Percentiles rank a stretch among this genome's conserved stretches.
These are phyloP conservation scores for Palythoa grandiflora DNA, from an alignment of 92 coral and sea anemone genomes.

Conservation along the genomic window DNA sequence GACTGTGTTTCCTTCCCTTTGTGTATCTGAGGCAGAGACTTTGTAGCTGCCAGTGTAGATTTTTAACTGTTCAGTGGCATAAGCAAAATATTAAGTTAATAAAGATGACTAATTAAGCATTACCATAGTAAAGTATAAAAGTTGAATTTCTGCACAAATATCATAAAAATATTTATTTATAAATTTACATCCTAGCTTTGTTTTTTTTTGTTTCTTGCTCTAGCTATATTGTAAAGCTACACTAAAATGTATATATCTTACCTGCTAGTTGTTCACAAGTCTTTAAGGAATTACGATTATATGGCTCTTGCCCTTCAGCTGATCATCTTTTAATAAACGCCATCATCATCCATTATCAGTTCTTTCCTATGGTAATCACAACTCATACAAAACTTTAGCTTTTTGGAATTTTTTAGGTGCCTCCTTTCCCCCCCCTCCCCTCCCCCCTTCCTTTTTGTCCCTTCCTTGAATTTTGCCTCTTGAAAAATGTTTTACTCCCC, in stretches of 20 bases:
- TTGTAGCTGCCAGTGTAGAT: constrained; percentile 31
- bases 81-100: constrained; percentile 32
- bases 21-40: neutral
- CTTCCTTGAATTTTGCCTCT: too few species aligned
- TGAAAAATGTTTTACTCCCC: neutral
- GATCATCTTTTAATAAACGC: constrained; percentile 38
- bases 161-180: neutral
- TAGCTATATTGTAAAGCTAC: too few species aligned
- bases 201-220: too few species aligned
- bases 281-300: constrained; percentile 33
- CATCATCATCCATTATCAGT: neutral
- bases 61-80: constrained; percentile 38
- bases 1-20: constrained; percentile 24
- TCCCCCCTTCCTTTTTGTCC: too few species aligned
- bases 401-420: too few species aligned
- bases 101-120: neutral
- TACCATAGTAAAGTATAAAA: neutral
- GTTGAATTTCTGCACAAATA: constrained; percentile 5
- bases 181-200: too few species aligned
- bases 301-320: constrained; percentile 46
- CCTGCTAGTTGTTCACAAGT: constrained; percentile 15
- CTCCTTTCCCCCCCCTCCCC: too few species aligned
- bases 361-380: too few species aligned
- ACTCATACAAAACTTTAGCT: too few species aligned
- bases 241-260: neutral